Evolutionary conservation across 2,888 invertebrate genomes (phyloP), one percentile per base, ranked within the genome.

Genomic region (Protophormia terraenovae): DNA sequence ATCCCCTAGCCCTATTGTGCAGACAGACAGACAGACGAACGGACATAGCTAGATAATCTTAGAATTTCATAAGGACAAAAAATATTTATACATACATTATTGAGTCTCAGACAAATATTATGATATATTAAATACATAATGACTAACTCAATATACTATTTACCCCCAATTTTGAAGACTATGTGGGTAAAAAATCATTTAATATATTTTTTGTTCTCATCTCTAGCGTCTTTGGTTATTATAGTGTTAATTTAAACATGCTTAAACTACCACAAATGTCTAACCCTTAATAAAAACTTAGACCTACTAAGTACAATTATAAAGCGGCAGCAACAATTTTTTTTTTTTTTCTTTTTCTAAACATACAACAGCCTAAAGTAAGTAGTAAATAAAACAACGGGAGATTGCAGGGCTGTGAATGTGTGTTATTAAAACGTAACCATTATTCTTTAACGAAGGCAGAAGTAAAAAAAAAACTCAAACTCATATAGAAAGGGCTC

Each of bases 381-480:
- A 53, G 12, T 22, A n/a, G 24, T 27, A 60, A 47, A 38, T 50
- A 60, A 38, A 41, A 12, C 58, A 50, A 67, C 29, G 58, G 41
- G n/a, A 2, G 66, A 16, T 27, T 66, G 14, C 8, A 19, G 27
- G 29, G 24, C 32, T 22, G 22, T 14, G 41, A 8, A 14, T 35
- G 62, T 53, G 32, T 62, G 35, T 75, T 75, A 79, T 79, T 79
- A 79, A 69, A 73, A 79, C 35, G 19, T 62, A 69, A 78, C 67
- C 27, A 79, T 72, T 78, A 69, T 71, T 58, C 35, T 58, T 24
- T 29, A 69, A 55, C 41, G 62, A 84, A 78, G 41, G 38, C 50
- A 35, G 6, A 29, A 1, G 8, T n/a, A 22, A 58, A 67, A n/a
- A 55, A 78, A 45, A 62, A 8, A 22, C 47, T 19, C n/a, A n/a